A percentile compares a stretch with the other conserved stretches of the same genome.
Conservation (phyloP, 2,113 vertebrate genomes). For the Oophaga pumilio region DNA sequence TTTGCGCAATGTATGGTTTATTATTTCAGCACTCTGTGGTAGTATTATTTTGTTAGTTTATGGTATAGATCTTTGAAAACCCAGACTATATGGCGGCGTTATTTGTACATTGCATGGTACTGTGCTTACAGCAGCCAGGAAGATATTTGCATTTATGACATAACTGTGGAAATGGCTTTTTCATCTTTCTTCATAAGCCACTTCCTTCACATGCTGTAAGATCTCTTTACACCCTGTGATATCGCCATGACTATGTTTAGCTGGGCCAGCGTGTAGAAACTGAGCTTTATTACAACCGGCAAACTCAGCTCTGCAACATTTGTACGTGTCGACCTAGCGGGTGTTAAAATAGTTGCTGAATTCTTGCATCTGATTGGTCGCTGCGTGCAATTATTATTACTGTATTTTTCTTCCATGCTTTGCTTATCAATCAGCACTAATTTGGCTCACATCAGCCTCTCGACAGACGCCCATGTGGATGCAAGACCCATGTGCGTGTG, state of each 20-base stretch:
- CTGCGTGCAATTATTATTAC: background rate
- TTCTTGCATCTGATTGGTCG: background rate
- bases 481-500: constrained; percentile 44
- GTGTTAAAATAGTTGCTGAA: background rate
- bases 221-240: background rate
- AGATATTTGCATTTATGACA: background rate
- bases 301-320: too few species aligned
- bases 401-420: background rate
- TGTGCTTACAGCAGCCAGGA: background rate
- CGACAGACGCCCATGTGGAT: background rate
- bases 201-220: background rate
- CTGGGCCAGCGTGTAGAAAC: too few species aligned
- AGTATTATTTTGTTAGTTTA: background rate
- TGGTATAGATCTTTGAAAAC: background rate
- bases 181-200: background rate
- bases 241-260: background rate
- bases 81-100: background rate
- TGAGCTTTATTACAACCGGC: too few species aligned
- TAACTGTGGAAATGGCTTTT: background rate
- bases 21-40: background rate
- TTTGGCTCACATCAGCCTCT: background rate
- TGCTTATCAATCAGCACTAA: background rate
- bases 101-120: background rate
- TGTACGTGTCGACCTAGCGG: too few species aligned
- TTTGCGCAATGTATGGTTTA: too few species aligned